A percentile compares a stretch with the other conserved stretches of the same genome.
Conservation (phyloP, 2,797 vertebrate genomes). For the Ctenopoma multispine region DNA sequence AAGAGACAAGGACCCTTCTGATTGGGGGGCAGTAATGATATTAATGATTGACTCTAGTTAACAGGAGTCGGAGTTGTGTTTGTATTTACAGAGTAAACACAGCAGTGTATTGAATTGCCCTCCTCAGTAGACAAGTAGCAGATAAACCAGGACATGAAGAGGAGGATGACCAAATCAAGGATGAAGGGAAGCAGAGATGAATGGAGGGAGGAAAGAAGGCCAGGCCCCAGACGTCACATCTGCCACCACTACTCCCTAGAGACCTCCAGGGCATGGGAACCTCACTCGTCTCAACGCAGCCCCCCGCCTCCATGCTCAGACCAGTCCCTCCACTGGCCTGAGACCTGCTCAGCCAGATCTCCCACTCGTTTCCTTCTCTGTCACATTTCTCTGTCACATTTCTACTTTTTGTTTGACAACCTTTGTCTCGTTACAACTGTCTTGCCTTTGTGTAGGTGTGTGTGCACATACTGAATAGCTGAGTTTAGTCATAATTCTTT, state of each 20-base stretch:
- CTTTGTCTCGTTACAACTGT: slow-evolving; percentile 12
- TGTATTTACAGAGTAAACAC: slow-evolving; percentile 39
- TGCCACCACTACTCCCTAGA: slow-evolving; percentile 80
- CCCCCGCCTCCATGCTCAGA: not conserved
- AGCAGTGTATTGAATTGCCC: slow-evolving; percentile 62
- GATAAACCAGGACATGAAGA: slow-evolving; percentile 43
- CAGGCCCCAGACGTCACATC: slow-evolving; percentile 82
- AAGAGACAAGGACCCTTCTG: not conserved
- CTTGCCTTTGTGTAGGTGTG: not conserved
- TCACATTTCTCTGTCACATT: slow-evolving; percentile 24
- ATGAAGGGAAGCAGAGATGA: slow-evolving; percentile 63
- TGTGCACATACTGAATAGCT: too few species aligned
- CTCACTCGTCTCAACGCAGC: slow-evolving; percentile 53
- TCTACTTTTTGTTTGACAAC: slow-evolving; percentile 10
- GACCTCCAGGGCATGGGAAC: slow-evolving; percentile 85
- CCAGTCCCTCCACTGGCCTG: slow-evolving; percentile 56
- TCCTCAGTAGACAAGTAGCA: slow-evolving; percentile 43
- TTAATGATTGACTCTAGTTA: slow-evolving; percentile 18
- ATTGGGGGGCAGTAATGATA: not conserved
- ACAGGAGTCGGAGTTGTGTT: slow-evolving; percentile 23
- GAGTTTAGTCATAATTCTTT: too few species aligned
- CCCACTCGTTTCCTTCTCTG: slow-evolving; percentile 39
- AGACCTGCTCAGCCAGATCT: slow-evolving; percentile 42
- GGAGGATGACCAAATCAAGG: slow-evolving; percentile 36
- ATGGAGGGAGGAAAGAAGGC: slow-evolving; percentile 42